Evolutionary conservation across 2,888 invertebrate genomes (phyloP).

Genomic region (Latrodectus hesperus): DNA sequence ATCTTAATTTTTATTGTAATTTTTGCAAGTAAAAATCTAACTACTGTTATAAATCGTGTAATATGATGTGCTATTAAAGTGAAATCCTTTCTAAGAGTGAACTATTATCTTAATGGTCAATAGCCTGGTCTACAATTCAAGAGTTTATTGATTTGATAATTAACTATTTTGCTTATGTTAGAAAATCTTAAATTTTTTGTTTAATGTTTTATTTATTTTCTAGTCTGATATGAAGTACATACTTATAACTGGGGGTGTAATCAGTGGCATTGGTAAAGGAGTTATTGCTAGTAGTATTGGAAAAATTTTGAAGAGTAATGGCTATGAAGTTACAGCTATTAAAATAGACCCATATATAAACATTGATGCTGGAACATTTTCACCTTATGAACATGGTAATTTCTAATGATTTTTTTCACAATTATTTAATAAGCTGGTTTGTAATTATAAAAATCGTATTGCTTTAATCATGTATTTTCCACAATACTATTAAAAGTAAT

Average conservation of each 20-base stretch:
- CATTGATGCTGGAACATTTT: conserved; percentile 99
- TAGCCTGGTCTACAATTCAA: too few species aligned
- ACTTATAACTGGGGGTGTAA: conserved; percentile 98
- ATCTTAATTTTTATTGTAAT: too few species aligned
- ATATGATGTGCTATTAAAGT: too few species aligned
- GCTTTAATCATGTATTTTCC: too few species aligned
- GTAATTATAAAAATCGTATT: too few species aligned
- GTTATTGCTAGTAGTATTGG: conserved; percentile 97
- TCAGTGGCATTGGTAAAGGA: conserved; percentile 98
- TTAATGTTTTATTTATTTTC: neutral
- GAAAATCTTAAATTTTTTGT: neutral
- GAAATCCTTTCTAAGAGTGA: too few species aligned
- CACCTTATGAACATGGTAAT: conserved; percentile 98
- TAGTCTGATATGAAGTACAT: conserved; percentile 90
- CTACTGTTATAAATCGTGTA: too few species aligned
- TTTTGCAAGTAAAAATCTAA: too few species aligned
- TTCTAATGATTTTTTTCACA: conserved; percentile 41
- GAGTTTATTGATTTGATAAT: too few species aligned
- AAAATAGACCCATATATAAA: conserved; percentile 99
- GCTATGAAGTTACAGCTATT: conserved; percentile 96
- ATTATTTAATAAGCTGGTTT: too few species aligned
- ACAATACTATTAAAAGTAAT: too few species aligned
- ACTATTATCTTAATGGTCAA: too few species aligned
- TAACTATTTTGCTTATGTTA: neutral
- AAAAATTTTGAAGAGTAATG: conserved; percentile 94